Conservation (phyloP, 2,888 invertebrate species). For the Leptinotarsa juncta region DNA sequence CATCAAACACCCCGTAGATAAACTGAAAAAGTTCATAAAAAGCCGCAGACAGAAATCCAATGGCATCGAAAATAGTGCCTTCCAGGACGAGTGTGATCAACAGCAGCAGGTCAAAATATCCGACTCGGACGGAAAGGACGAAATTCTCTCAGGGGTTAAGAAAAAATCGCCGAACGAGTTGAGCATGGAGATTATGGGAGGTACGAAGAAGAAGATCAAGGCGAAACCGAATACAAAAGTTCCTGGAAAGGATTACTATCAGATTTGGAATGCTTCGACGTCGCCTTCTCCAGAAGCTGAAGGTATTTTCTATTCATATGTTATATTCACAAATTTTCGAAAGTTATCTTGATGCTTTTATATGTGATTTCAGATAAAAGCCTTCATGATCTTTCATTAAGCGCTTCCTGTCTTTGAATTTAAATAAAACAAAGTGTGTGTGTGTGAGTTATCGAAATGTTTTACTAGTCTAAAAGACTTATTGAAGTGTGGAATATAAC, state of each 20-base stretch:
- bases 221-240: conserved; percentile 69
- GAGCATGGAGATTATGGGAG: conserved; percentile 68
- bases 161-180: conserved; percentile 61
- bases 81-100: conserved; percentile 60
- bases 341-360: too few relatives aligned
- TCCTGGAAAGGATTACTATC: conserved; percentile 75
- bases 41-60: conserved; percentile 64
- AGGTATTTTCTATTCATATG: conserved; percentile 23
- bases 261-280: conserved; percentile 76
- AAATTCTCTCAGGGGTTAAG: conserved; percentile 59
- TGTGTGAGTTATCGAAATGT: too few relatives aligned
- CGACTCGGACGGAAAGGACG: conserved; percentile 52
- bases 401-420: too few relatives aligned
- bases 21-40: conserved; percentile 68
- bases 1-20: conserved; percentile 70
- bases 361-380: too few relatives aligned
- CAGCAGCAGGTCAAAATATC: conserved; percentile 54
- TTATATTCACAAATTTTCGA: too few relatives aligned
- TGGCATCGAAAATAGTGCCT: conserved; percentile 64
- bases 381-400: too few relatives aligned
- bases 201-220: conserved; percentile 76
- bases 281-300: conserved; percentile 55
- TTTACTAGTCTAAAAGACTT: too few relatives aligned
- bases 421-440: too few relatives aligned
- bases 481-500: too few relatives aligned